Conservation (phyloP, 2,797 vertebrate species). For the Scolopax rusticola region DNA sequence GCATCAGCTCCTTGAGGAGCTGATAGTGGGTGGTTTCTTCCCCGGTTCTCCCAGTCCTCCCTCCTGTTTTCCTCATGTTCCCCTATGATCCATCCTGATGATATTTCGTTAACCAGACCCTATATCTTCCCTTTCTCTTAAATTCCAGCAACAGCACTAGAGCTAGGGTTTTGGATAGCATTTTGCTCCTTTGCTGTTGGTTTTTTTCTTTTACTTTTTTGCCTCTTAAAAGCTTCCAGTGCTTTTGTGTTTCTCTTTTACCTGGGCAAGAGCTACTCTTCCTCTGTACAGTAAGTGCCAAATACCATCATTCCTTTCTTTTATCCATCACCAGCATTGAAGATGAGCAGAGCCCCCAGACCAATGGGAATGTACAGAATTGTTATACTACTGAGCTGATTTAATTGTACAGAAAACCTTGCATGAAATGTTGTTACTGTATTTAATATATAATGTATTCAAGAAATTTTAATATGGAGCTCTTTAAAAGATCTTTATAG, state of each 20-base stretch:
- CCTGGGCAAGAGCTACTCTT: background rate
- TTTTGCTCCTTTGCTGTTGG: slow-evolving; percentile 5
- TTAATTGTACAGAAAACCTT: slow-evolving; percentile 87
- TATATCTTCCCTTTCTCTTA: background rate
- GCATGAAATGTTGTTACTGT: slow-evolving; percentile 93
- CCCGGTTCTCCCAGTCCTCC: slow-evolving; percentile 5
- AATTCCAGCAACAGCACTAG: slow-evolving; percentile 2
- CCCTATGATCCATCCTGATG: background rate
- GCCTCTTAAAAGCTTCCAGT: background rate
- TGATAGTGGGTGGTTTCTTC: background rate
- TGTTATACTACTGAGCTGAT: slow-evolving; percentile 93
- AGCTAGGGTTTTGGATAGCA: background rate
- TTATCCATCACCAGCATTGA: slow-evolving; percentile 74
- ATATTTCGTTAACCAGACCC: background rate
- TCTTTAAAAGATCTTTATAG: slow-evolving; percentile 72
- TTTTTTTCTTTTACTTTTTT: background rate
- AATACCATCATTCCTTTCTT: slow-evolving; percentile 38
- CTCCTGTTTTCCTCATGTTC: background rate
- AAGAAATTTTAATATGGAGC: slow-evolving; percentile 75
- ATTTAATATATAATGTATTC: slow-evolving; percentile 93
- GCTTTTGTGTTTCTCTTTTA: background rate
- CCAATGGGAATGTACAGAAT: slow-evolving; percentile 85
- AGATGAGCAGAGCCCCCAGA: slow-evolving; percentile 71
- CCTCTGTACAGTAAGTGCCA: slow-evolving; percentile 24
- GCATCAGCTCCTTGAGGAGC: background rate